Base-by-base conservation (phyloP, 2,113 vertebrate species). In the Hydrolagus affinis region DNA sequence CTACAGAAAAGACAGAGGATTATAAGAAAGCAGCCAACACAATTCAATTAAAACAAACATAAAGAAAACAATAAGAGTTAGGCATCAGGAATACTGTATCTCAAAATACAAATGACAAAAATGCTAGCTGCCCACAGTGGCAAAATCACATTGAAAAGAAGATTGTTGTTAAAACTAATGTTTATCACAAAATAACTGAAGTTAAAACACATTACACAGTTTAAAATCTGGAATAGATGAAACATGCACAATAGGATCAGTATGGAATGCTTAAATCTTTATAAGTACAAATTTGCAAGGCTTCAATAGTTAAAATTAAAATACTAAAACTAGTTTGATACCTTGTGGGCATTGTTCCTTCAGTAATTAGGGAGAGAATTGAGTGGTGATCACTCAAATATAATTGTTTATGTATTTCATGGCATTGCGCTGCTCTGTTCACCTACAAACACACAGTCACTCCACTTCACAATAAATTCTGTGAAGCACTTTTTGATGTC, bases 71-170 rank as follows among this genome's bases (percentile, higher is more conserved):
- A 7, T 78, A 56, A 75, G 57, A 60, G 75, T 78, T 78, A 1
- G n/a, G 56, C 60, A 12, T 17, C 32, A 60, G 21, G 57, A 80
- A 32, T 62, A 83, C 66, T 83, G 44, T 44, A 44, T 44, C 66
- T 17, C 15, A 10, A 83, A 62, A 83, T 83, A 66, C 62, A 83
- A 83, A 66, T 83, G 66, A 30, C 32, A 30, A 66, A 83, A 83
- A 64, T 17, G 17, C 66, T 62, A 66, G 25, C 28, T 11, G 25
- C 32, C 23, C 62, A 28, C 10, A 17, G 19, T 83, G 77, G 66
- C 77, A 83, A 25, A 83, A 66, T 30, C 8, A 28, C 8, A 30
- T 21, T 32, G 25, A 3, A 19, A 3, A 1, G 9, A 44, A 44
- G 44, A 44, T 44, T 44, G 44, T 44, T 28, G 60, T 83, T 83